These are phyloP conservation scores for Geodia barretti DNA, from an alignment of 37 sponge, comb jelly and placozoan genomes.

Conservation along the genomic window DNA sequence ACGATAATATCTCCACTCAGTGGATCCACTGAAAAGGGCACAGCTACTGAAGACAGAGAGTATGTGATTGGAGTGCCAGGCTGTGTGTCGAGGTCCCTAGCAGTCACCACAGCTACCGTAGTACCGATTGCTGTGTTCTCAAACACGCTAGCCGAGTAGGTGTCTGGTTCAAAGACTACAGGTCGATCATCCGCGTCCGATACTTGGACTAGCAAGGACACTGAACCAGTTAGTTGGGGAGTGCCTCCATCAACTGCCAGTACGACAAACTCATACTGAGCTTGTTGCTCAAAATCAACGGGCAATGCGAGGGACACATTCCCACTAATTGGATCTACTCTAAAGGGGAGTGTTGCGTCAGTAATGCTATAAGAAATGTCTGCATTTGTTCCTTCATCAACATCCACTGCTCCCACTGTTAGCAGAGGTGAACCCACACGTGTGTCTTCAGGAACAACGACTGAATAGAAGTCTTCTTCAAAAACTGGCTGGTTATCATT, in stretches of 20 bases:
- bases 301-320: not conserved
- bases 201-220: constrained; percentile 3
- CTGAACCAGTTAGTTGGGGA: constrained; percentile 18
- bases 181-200: constrained; percentile 41
- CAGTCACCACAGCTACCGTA: constrained; percentile 8
- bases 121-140: constrained; percentile 48
- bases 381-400: constrained; percentile 38
- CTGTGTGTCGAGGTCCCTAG: constrained; percentile 43
- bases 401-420: constrained; percentile 30
- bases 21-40: constrained; percentile 41
- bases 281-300: constrained; percentile 31
- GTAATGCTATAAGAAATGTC: constrained; percentile 13
- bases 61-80: constrained; percentile 42
- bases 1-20: constrained; percentile 47
- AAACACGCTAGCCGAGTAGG: constrained; percentile 42
- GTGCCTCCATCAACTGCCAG: constrained; percentile 27
- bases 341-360: constrained; percentile 1
- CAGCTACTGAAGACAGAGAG: constrained; percentile 13
- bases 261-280: constrained; percentile 2
- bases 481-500: constrained; percentile 58
- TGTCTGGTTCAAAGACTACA: constrained; percentile 23
- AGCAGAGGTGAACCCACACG: constrained; percentile 5
- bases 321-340: constrained; percentile 29
- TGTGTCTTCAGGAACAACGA: constrained; percentile 16
- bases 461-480: not conserved